Evolutionary conservation across 2,113 vertebrate species (phyloP), one percentile per base, ranked within the genome.

Genomic region (Cololabis saira): DNA sequence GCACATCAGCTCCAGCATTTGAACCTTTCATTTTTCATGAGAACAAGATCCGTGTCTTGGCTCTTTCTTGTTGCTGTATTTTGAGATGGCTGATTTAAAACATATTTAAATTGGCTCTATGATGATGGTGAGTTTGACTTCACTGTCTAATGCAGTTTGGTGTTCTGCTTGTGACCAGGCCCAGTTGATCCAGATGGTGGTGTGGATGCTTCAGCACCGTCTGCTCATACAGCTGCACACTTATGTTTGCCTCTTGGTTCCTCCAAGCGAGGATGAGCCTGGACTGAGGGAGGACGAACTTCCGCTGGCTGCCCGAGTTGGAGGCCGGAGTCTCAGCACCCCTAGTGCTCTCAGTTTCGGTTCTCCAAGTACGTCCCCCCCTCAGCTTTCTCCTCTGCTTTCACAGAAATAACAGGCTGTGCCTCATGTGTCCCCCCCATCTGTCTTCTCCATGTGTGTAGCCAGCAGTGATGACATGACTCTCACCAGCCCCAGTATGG

Each of bases 391-490:
- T 37, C 9, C 2, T 61, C 22, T 43, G 4, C 14, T 24, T 43
- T 56, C 17, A 33, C 14, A 50, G 19, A 11, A 45, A 1, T 14
- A 40, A 58, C 18, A 55, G 0, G 1, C 56, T 2, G 41, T 22
- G 24, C 1, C 18, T 57, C 22, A 21, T 65, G 14, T 43, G 2
- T 42, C 2, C 37, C 48, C 2, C 37, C 48, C 3, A 12, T 66
- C 13, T 71, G 22, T 71, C 12, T 74, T 13, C 63, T 41, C 47
- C 57, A 14, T 60, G 49, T 60, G 0, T 66, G 43, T 60, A 99
- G 98, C 97, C 70, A 99, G 98, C 74, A 99, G 98, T 7, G 98
- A 99, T 30, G 98, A 99, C 87, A 98, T 99, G 96, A 99, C 98
- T 21, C 92, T 99, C 70, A 99, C 97, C 19, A 99, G 98, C 80